Evolutionary conservation across 2,797 vertebrate genomes (phyloP), one percentile per base, ranked within the genome.

Genomic region (Falco cherrug): DNA sequence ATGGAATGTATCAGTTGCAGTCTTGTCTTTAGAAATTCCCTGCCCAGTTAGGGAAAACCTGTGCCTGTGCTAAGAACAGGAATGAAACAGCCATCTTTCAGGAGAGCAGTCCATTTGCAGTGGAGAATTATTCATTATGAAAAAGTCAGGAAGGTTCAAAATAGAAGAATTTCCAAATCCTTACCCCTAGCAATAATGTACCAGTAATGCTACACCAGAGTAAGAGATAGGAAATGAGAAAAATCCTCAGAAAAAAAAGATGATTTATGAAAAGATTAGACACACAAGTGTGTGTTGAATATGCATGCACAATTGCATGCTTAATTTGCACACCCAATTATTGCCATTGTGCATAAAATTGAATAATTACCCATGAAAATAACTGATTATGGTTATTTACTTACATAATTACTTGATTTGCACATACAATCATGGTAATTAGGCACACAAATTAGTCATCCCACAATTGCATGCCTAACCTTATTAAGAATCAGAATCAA

Each of bases 311-410:
- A 97, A 97, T 97, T 97, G 97, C 96, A 97, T 97, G 95, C 89
- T 97, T 97, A 97, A 97, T 97, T 97, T 97, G 97, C 96, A 97
- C 96, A 96, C 95, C 95, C 97, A 97, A 95, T 97, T 97, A 97
- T 97, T 95, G 85, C 91, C 92, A 97, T 97, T 97, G 97, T 97
- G 96, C 93, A 95, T 97, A 94, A 96, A 97, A 97, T 97, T 97
- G 97, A 97, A 97, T 97, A 97, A 97, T 97, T 97, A 97, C 64
- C 96, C 97, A 97, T 97, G 95, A 97, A 97, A 97, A 97, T 90
- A 96, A 97, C 97, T 97, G 97, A 97, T 97, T 97, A 97, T 90
- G 94, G 97, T 97, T 97, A 97, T 97, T 97, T 97, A 97, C 97
- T 97, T 96, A 94, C 54, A 88, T 97, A 97, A 97, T 97, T 96